Evolutionary conservation across 2,888 invertebrate species (phyloP), one percentile per base, ranked within the genome.

Genomic region (Chalcis sispes): DNA sequence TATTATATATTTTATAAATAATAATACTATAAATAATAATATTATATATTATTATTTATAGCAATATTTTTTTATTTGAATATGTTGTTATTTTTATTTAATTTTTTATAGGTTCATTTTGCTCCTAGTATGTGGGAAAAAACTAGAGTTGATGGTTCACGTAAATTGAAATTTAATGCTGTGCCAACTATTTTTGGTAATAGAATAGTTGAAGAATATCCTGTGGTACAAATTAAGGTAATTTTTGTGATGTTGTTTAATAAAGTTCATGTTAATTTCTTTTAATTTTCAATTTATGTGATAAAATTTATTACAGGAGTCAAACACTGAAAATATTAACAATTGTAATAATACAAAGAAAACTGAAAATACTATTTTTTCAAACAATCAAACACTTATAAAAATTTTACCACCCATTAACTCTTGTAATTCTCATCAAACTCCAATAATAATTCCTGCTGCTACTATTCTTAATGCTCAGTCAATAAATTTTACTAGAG

Each of bases 121-220:
- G 64, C 54, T 48, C 50, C 78, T 56, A 27, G 52, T 10, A 78
- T 78, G 78, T 78, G 78, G 78, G 78, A 78, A 73, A 78, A 75
- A 66, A 56, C 42, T 0, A 67, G 78, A 65, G 72, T 78, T 32
- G 78, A 78, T 65, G 78, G 78, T 4, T 48, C 67, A 15, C 64
- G 70, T 10, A 78, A 78, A 32, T 66, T 78, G 23, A 78, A 75
- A 52, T 54, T 10, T 15, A 65, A 70, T 65, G 78, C 78, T 40
- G 62, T 78, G n/a, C 78, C 78, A 20, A 75, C 74, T 46, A 61
- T 77, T 20, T 77, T 77, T 58, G 59, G 59, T 13, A 23, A 70
- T 50, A 32, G 25, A 5, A 25, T 64, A 36, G 29, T 69, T 13
- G 15, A 72, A 64, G 40, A 77, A 7, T 10, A 46, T n/a, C 1